Evolutionary conservation across 2,113 vertebrate species (phyloP).

Genomic region (Seriola quinqueradiata): DNA sequence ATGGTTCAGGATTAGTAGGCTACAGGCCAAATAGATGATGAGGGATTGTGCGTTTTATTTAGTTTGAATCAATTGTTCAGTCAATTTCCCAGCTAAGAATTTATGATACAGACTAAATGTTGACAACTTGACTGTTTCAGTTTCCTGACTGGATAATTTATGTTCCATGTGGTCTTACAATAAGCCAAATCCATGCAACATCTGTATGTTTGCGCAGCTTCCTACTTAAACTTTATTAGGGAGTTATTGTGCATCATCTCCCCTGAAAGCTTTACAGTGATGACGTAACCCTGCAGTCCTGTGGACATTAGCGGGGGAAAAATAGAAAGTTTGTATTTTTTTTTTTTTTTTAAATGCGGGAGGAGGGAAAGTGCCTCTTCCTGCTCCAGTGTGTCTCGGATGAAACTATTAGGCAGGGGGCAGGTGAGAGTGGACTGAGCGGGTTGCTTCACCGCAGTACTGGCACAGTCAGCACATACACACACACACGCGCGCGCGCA

Average conservation of each 20-base stretch:
- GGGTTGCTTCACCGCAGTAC: conserved; percentile 62
- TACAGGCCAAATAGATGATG: background rate
- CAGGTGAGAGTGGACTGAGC: conserved; percentile 59
- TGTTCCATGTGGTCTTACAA: background rate
- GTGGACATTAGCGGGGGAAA: conserved; percentile 16
- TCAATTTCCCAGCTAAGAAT: background rate
- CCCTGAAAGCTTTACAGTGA: conserved; percentile 21
- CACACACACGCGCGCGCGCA: background rate
- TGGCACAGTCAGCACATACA: conserved; percentile 55
- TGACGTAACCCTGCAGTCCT: conserved; percentile 73
- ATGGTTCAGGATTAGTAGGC: background rate
- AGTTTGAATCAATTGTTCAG: background rate
- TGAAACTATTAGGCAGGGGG: conserved; percentile 8
- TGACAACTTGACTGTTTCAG: background rate
- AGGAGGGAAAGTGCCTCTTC: conserved; percentile 9
- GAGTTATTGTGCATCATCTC: background rate
- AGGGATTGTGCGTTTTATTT: background rate
- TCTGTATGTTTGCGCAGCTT: background rate
- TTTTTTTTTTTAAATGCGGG: conserved; percentile 17
- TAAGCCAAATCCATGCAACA: background rate
- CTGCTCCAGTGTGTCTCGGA: background rate
- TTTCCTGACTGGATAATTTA: background rate
- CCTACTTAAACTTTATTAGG: conserved; percentile 22
- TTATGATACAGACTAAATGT: background rate
- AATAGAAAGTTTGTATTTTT: conserved; percentile 42